Evolutionary conservation across 1,140 invertebrate species (phyloP), one percentile per base, ranked within the genome.

Genomic region (Telenomus remus): DNA sequence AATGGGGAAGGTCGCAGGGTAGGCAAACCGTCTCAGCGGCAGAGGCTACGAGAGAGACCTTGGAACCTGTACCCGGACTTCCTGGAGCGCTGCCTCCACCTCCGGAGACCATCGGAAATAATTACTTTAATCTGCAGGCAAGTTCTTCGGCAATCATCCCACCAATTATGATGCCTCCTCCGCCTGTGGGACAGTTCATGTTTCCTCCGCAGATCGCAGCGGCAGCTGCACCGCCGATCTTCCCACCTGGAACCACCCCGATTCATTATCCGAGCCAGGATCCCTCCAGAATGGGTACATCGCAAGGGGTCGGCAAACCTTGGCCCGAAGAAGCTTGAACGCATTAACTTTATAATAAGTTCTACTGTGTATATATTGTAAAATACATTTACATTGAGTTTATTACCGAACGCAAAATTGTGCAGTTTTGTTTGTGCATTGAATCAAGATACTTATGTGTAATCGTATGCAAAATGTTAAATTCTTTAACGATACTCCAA

Each of bases 221-320:
- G 0, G 63, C 83, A 3, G 81, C 88, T 16, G 78, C 85, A 1
- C 84, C 89, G 15, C 82, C 88, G 6, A 86, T 89, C 3, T 89
- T 90, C 56, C 89, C 89, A 47, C 86, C 89, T 34, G 89, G 89
- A 51, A 89, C 89, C n/a, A 66, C 86, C 2, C 84, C 89, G 0
- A 92, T 97, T 43, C 96, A 97, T 86, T 98, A 98, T 90, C 96
- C 96, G 1, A 97, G 95, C 81, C 96, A 98, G 83, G 96, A 98
- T 91, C 96, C 96, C 6, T 93, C 93, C 13, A 91, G 96, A 63
- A 92, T 98, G 89, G 96, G 97, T 0, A 91, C 93, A 0, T 90
- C 90, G 27, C 90, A 91, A 71, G 86, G 87, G 3, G 86, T 89
- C 44, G 86, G 85, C 0, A 89, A 89, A 69, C 86, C 87, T 4